Evolutionary conservation across 1,140 invertebrate genomes (phyloP), one percentile per base, ranked within the genome.

Genomic region (Pseudomyrmex flavicornis): DNA sequence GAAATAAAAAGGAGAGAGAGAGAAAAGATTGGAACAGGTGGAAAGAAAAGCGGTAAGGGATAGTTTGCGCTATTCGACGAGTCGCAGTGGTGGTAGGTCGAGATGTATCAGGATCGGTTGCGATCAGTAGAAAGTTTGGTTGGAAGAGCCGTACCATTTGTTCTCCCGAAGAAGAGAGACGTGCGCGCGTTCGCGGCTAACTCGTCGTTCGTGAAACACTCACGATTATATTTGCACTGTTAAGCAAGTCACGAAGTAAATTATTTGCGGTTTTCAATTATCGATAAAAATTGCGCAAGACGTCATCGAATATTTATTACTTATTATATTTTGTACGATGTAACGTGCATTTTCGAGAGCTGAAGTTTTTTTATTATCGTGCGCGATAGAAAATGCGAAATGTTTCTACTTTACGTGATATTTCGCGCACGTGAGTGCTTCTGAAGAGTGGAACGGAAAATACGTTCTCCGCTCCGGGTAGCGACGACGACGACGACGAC

Each of bases 51-150:
- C 48, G 50, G n/a, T 62, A 70, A 75, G 35, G 56, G 58, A 83
- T 83, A 70, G 82, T 83, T 84, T 86, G 68, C 72, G 22, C 79
- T 20, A 77, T 72, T 77, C 59, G 82, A 84, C 66, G 82, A 62
- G 66, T 58, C 48, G n/a, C 56, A 13, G 59, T 65, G 50, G 22
- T 70, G n/a, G 76, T 70, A 22, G 61, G 54, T 72, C 52, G 54
- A 68, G 52, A 62, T 83, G 61, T 69, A 86, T 68, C 56, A 72
- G 66, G 46, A 85, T 83, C 69, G 69, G 17, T 50, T 44, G 46
- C 68, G 69, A 85, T 85, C 79, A 22, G 50, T 65, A 68, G 61
- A 61, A 72, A 83, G 77, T 85, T 66, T 56, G 50, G 69, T 58
- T 15, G 7, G 54, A 10, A 61, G 17, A 69, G 52, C 52, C 26